Evolutionary conservation across 2,888 invertebrate genomes (phyloP).

Genomic region (Ormyrus rosae): DNA sequence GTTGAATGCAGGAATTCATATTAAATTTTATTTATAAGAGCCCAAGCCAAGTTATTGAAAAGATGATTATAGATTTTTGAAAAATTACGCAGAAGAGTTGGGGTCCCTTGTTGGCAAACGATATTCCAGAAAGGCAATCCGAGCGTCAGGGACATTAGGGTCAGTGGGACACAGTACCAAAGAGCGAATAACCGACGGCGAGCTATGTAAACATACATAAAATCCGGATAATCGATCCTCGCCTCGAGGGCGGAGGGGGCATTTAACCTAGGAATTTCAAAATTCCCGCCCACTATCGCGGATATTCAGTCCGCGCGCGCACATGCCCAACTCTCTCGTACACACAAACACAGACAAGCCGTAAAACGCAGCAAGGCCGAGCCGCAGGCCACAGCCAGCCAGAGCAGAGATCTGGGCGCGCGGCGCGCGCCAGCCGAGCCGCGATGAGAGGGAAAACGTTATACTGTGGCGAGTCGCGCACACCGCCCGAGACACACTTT

Average conservation of each 20-base stretch:
- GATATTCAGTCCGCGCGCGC: not conserved
- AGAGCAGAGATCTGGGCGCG: not conserved
- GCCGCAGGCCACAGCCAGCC: not conserved
- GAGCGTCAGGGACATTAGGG: not conserved
- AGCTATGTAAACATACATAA: not conserved
- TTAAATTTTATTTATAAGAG: too few relatives aligned
- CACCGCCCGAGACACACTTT: slow-evolving; percentile 1
- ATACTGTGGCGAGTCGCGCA: too few relatives aligned
- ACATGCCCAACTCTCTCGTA: not conserved
- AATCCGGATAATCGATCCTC: not conserved
- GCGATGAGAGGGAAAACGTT: not conserved
- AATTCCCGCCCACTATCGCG: slow-evolving; percentile 7
- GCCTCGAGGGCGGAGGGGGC: too few relatives aligned
- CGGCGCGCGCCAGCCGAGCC: not conserved
- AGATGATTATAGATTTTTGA: too few relatives aligned
- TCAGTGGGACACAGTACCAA: not conserved
- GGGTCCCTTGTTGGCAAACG: too few relatives aligned
- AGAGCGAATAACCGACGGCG: not conserved
- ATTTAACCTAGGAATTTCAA: slow-evolving; percentile 6
- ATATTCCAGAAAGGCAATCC: too few relatives aligned
- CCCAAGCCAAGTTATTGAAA: too few relatives aligned
- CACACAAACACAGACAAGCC: too few relatives aligned
- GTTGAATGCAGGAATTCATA: too few relatives aligned
- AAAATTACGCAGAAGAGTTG: too few relatives aligned
- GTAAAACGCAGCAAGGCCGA: too few relatives aligned